phyloP scores from a whole-genome alignment of 2,888 invertebrate genomes.

The Caenorhabditis sulstoni region DNA sequence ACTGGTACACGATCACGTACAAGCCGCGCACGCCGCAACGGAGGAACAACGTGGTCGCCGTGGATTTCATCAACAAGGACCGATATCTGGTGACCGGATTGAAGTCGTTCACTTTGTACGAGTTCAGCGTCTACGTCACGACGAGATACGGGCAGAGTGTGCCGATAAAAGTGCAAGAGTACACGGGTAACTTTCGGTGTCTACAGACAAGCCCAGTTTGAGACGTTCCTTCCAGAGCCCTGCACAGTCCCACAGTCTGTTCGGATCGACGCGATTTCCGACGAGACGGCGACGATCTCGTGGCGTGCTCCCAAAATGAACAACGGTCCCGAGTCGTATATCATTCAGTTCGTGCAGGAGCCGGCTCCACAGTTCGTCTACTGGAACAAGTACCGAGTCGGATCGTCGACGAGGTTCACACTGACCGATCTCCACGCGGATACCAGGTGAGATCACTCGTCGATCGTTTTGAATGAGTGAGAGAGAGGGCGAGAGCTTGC shows the following conservation, averaged over 20 bases:
- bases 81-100: slow-evolving; percentile 72
- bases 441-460: slow-evolving; percentile 66
- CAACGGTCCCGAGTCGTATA: slow-evolving; percentile 79
- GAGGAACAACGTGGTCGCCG: slow-evolving; percentile 73
- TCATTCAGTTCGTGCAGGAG: slow-evolving; percentile 78
- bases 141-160: slow-evolving; percentile 76
- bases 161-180: slow-evolving; percentile 76
- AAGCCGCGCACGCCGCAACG: slow-evolving; percentile 78
- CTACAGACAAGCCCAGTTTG: neutral
- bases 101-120: slow-evolving; percentile 78
- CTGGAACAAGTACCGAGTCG: slow-evolving; percentile 75
- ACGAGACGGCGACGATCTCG: slow-evolving; percentile 78
- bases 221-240: slow-evolving; percentile 66
- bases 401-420: slow-evolving; percentile 74
- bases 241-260: slow-evolving; percentile 79
- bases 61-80: slow-evolving; percentile 77
- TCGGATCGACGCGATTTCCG: slow-evolving; percentile 75
- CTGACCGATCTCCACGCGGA: slow-evolving; percentile 75
- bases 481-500: neutral
- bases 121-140: slow-evolving; percentile 78
- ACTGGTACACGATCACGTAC: slow-evolving; percentile 79
- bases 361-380: slow-evolving; percentile 79
- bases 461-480: neutral
- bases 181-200: slow-evolving; percentile 72
- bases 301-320: slow-evolving; percentile 79